Conservation (phyloP, 2,797 vertebrate genomes). For the Pampus argenteus region DNA sequence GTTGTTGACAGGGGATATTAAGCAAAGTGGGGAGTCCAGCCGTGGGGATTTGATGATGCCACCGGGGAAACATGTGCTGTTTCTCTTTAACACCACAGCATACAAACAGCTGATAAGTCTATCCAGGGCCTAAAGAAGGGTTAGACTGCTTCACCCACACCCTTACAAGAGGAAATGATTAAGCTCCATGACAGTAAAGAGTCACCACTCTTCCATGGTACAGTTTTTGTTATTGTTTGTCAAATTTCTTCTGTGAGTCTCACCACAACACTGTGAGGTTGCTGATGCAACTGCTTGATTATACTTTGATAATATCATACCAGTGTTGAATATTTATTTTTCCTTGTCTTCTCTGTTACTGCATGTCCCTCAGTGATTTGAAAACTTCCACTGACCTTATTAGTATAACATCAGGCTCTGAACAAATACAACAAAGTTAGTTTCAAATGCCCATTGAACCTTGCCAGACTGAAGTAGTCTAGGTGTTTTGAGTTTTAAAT, state of each 20-base stretch:
- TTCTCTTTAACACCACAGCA: slow-evolving; percentile 69
- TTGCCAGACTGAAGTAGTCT: neutral
- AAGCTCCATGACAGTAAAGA: slow-evolving; percentile 31
- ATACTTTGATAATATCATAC: neutral
- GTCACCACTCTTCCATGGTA: slow-evolving; percentile 20
- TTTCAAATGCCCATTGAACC: neutral
- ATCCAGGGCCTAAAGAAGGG: slow-evolving; percentile 52
- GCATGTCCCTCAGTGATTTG: neutral
- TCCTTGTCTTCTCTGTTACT: slow-evolving; percentile 3
- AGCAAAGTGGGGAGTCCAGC: slow-evolving; percentile 73
- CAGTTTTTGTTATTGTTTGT: slow-evolving; percentile 21
- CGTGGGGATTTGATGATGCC: slow-evolving; percentile 76
- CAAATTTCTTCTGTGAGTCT: neutral
- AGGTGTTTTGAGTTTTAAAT: neutral
- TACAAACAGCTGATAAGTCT: slow-evolving; percentile 78
- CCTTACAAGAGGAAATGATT: slow-evolving; percentile 46
- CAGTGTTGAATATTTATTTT: neutral
- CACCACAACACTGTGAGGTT: slow-evolving; percentile 16
- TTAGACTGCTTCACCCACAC: slow-evolving; percentile 38
- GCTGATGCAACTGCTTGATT: slow-evolving; percentile 26
- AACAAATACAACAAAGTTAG: neutral
- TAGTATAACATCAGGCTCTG: neutral
- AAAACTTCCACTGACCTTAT: neutral
- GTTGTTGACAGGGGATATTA: slow-evolving; percentile 81
- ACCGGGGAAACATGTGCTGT: slow-evolving; percentile 73